A percentile compares a stretch with the other conserved stretches of the same genome.
phyloP scores from a whole-genome alignment of 2,113 vertebrate genomes.

The Scalopus aquaticus region DNA sequence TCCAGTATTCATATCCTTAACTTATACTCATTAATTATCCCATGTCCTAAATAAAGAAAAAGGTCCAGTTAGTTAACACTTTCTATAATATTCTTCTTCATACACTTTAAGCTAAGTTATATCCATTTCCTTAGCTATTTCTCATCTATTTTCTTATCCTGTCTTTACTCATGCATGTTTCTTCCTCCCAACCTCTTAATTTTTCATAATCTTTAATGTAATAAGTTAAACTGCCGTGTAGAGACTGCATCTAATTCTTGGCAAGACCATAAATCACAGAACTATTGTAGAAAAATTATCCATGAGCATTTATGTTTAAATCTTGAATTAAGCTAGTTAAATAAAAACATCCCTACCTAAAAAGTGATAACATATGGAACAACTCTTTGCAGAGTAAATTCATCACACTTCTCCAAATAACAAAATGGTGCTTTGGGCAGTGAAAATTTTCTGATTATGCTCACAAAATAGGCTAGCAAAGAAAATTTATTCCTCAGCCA shows the following conservation, averaged over 20 bases:
- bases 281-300: constrained; percentile 13
- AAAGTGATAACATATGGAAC: neutral
- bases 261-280: neutral
- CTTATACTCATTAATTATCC: neutral
- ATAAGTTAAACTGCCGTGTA: neutral
- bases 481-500: constrained; percentile 32
- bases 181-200: neutral
- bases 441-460: constrained; percentile 50
- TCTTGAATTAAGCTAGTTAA: constrained; percentile 23
- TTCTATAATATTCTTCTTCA: neutral
- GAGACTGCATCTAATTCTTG: neutral
- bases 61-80: neutral
- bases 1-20: neutral
- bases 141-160: neutral
- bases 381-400: constrained; percentile 39
- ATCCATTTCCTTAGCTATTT: neutral
- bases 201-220: constrained; percentile 1
- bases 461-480: neutral
- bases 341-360: neutral
- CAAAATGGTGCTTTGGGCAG: neutral
- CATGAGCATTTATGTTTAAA: neutral
- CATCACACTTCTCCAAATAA: constrained; percentile 3
- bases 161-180: neutral
- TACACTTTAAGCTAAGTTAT: constrained; percentile 9
- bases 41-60: neutral